Percentiles rank a stretch among this genome's conserved stretches.
Evolutionary conservation across 2,888 invertebrate species (phyloP).

Genomic region (Diarsia dahlii): DNA sequence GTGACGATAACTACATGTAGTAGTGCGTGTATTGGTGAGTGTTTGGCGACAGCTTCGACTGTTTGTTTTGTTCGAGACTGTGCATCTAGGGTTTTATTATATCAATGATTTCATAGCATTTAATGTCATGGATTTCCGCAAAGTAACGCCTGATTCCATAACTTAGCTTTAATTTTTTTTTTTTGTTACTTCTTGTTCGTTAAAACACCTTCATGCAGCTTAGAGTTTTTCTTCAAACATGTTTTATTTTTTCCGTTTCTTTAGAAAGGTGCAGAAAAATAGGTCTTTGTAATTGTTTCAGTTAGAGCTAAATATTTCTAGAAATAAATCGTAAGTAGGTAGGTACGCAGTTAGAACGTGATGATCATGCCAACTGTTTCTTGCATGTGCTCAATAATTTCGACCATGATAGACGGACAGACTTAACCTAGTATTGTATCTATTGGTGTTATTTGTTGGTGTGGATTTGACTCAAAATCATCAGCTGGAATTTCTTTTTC

Average conservation of each 20-base stretch:
- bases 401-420: slow-evolving; percentile 2
- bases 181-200: neutral
- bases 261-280: neutral
- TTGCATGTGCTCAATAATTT: slow-evolving; percentile 26
- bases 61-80: too few relatives aligned
- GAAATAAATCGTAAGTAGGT: slow-evolving; percentile 30
- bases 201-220: neutral
- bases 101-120: too few relatives aligned
- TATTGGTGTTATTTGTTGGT: too few relatives aligned
- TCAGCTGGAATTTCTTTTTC: too few relatives aligned
- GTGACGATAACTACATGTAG: too few relatives aligned
- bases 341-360: slow-evolving; percentile 10
- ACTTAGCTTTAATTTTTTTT: too few relatives aligned
- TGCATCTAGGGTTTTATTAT: too few relatives aligned
- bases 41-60: too few relatives aligned
- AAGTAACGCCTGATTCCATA: too few relatives aligned
- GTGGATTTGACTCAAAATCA: too few relatives aligned
- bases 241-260: neutral
- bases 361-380: slow-evolving; percentile 24
- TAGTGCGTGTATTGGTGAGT: too few relatives aligned
- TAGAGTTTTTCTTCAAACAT: neutral
- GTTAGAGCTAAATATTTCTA: slow-evolving; percentile 14
- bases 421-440: neutral
- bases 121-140: too few relatives aligned
- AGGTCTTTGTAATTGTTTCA: neutral